phyloP scores from a whole-genome alignment of 2,888 invertebrate genomes.

The Hermaeophaga mercurialis region DNA sequence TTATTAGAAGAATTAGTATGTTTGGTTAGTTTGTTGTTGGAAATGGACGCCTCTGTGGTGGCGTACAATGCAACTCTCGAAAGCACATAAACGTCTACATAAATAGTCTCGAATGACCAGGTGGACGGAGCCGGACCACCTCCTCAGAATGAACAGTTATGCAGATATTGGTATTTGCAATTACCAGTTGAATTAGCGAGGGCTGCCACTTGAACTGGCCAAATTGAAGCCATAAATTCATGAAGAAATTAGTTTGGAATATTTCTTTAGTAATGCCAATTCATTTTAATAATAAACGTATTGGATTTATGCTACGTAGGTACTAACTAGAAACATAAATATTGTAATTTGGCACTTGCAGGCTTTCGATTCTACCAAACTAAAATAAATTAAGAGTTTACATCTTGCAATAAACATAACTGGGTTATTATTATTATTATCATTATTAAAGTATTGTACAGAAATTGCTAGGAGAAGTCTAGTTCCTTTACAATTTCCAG shows the following conservation, averaged over 20 bases:
- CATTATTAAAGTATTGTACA: too few species aligned
- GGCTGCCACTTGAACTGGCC: constrained; percentile 27
- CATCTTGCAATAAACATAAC: too few species aligned
- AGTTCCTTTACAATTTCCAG: too few species aligned
- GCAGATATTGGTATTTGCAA: constrained; percentile 50
- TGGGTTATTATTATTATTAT: too few species aligned
- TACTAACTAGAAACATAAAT: constrained; percentile 19
- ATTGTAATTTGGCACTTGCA: constrained; percentile 13
- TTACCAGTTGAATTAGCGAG: constrained; percentile 48
- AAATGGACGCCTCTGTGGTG: constrained; percentile 17
- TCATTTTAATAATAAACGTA: constrained; percentile 17
- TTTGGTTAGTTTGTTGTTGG: background rate
- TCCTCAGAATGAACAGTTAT: constrained; percentile 35
- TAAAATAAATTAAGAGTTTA: too few species aligned
- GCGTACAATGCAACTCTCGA: constrained; percentile 52
- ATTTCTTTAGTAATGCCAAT: constrained; percentile 16
- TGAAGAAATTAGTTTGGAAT: constrained; percentile 23
- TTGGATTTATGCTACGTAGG: constrained; percentile 17
- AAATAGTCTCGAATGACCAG: constrained; percentile 56
- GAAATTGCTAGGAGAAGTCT: too few species aligned
- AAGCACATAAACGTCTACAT: constrained; percentile 57
- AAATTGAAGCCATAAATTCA: constrained; percentile 27
- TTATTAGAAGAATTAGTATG: too few species aligned
- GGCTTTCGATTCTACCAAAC: constrained; percentile 7
- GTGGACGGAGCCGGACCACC: constrained; percentile 49